A percentile compares a stretch with the other conserved stretches of the same genome.
Conservation (phyloP, 2,888 invertebrate species). For the Lottia gigantea region DNA sequence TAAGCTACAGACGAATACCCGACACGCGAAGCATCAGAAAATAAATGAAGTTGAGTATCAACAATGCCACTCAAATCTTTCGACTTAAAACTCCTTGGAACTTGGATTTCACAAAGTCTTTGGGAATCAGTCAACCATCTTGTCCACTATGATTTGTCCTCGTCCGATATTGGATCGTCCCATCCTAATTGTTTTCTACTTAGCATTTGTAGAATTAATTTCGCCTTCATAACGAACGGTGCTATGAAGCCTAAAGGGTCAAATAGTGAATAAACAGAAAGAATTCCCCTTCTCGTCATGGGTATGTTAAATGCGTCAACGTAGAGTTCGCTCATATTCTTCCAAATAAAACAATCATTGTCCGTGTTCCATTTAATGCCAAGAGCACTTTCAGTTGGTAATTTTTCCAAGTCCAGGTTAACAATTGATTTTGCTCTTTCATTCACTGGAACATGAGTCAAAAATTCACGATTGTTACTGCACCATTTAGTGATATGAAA, state of each 20-base stretch:
- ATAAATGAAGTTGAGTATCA: background rate
- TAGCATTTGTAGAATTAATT: background rate
- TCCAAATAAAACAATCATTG: background rate
- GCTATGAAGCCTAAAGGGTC: constrained; percentile 1
- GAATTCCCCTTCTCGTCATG: background rate
- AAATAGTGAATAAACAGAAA: constrained; percentile 2
- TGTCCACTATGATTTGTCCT: constrained; percentile 1
- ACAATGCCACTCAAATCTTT: background rate
- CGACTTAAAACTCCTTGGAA: background rate
- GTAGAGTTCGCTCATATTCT: background rate
- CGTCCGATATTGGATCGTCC: background rate
- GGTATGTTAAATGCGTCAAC: background rate
- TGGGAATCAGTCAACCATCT: background rate
- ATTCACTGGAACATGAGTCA: background rate
- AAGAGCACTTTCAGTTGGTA: background rate
- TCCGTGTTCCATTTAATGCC: background rate
- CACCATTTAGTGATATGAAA: background rate
- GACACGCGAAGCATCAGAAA: background rate
- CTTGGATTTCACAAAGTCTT: background rate
- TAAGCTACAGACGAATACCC: constrained; percentile 3
- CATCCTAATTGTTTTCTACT: background rate
- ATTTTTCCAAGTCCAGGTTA: background rate
- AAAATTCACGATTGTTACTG: background rate
- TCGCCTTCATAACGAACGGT: background rate
- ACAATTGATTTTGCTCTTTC: constrained; percentile 3